phyloP scores from a whole-genome alignment of 2,888 invertebrate species.

The Mythimna vitellina region DNA sequence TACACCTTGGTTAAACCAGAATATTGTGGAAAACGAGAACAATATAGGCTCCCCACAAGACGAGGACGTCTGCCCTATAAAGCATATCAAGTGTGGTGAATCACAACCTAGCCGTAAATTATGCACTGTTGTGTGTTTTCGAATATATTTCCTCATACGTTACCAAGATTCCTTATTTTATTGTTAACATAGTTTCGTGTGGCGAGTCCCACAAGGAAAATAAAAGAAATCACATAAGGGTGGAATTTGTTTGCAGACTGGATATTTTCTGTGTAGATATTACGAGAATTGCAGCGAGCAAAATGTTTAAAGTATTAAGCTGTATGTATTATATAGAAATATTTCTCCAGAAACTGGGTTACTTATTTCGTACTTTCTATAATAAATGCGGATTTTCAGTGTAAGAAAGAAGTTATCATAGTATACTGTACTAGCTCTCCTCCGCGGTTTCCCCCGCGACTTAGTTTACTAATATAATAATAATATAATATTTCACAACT shows the following conservation, averaged over 20 bases:
- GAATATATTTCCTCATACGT: conserved; percentile 53
- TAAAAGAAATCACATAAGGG: conserved; percentile 38
- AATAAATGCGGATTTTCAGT: neutral
- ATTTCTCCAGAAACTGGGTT: conserved; percentile 17
- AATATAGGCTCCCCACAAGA: conserved; percentile 9
- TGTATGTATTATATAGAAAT: conserved; percentile 10
- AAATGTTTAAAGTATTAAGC: conserved; percentile 20
- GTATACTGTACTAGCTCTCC: no score
- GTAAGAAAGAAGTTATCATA: neutral
- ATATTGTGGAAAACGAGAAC: conserved; percentile 7
- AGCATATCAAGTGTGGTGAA: conserved; percentile 34
- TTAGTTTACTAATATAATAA: no score
- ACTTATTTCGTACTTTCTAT: neutral
- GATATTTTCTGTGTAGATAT: conserved; percentile 26
- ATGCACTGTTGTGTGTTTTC: conserved; percentile 38
- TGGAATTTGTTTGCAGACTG: conserved; percentile 40
- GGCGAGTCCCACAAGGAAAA: conserved; percentile 33
- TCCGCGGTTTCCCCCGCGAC: no score
- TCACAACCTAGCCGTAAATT: conserved; percentile 50
- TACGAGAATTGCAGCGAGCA: conserved; percentile 14
- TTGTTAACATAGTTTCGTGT: conserved; percentile 40
- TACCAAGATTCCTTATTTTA: conserved; percentile 49
- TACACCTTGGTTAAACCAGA: conserved; percentile 2
- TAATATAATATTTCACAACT: no score
- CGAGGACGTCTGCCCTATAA: conserved; percentile 31